Evolutionary conservation across 2,113 vertebrate genomes (phyloP), one percentile per base, ranked within the genome.

Genomic region (Limnothrissa miodon): DNA sequence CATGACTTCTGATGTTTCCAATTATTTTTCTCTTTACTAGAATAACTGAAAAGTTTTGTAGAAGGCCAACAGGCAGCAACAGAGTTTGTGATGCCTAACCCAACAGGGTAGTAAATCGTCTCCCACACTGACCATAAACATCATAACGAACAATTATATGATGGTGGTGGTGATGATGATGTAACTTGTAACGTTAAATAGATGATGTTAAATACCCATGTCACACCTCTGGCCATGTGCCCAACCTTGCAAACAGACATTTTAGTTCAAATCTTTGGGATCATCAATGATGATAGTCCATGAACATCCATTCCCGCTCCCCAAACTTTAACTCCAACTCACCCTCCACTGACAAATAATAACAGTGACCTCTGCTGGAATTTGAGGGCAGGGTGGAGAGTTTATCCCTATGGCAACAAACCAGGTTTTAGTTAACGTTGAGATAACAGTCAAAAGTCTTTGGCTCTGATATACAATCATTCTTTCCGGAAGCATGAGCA

Each of bases 341-440:
- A 74, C 66, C 66, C 10, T 74, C 66, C 29, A 74, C 36, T 29
- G 56, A 56, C 48, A 42, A n/a, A 78, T 82, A 74, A 81, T 86
- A 78, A 70, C 78, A 46, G 79, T 85, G 81, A 82, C 84, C 46
- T 84, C 82, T 85, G 81, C 85, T 84, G 84, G 81, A 82, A 78
- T 36, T 78, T 46, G 83, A 42, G 80, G 39, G 81, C 23, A 80
- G 62, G 81, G 53, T 80, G 79, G 80, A 59, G 62, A 53, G 10
- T 25, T 46, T 78, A 79, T 15, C 81, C 19, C 42, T 56, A 19
- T 4, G 66, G 66, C 66, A 74, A 74, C 10, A 29, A 74, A 74
- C 66, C 66, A 62, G 59, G n/a, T 62, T 74, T 36, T 36, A 15
- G 29, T 66, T 66, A 66, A 1, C 59, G 36, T 74, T 17, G 36